Evolutionary conservation across 2,888 invertebrate species (phyloP), one percentile per base, ranked within the genome.

Genomic region (Brachyopa scutellaris): DNA sequence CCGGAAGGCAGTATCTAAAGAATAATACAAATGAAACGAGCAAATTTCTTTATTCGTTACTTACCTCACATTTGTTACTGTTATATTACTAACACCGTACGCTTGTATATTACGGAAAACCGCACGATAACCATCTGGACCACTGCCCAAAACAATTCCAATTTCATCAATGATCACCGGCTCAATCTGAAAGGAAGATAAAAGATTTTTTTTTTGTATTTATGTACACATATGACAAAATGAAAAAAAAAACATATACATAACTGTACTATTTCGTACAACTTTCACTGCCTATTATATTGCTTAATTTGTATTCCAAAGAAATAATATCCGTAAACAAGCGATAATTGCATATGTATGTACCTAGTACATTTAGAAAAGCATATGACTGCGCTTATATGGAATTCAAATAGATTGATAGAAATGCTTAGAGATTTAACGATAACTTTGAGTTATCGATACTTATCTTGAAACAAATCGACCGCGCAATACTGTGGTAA

Each of bases 131-230:
- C 96, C 96, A 87, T 96, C 95, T 0, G 96, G 95, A 0, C 96
- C 96, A 21, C 92, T 93, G 45, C 96, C 96, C 82, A 96, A 90
- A 0, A 95, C 93, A 84, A 96, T 94, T 31, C 95, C 94, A 73
- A 96, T 93, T 89, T 96, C 95, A 88, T 96, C 96, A 69, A 96
- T 94, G n/a, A 95, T 90, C 69, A 96, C 94, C 0, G 96, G 95
- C 87, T 96, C 96, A 2, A 95, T 94, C 93, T 93, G 90, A 1
- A 90, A 79, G 49, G 15, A 29, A 36, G 45, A 33, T 36, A 8
- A 42, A 66, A 15, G 53, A 2, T 29, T 1, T 11, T 40, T 11
- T 23, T 6, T 2, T 31, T 11, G 26, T 13, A 38, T n/a, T 9
- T 17, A 38, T n/a, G n/a, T 40, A 11, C 9, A 49, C 49, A 49